Evolutionary conservation across 2,113 vertebrate genomes (phyloP), one percentile per base, ranked within the genome.

Genomic region (Cisticola juncidis): DNA sequence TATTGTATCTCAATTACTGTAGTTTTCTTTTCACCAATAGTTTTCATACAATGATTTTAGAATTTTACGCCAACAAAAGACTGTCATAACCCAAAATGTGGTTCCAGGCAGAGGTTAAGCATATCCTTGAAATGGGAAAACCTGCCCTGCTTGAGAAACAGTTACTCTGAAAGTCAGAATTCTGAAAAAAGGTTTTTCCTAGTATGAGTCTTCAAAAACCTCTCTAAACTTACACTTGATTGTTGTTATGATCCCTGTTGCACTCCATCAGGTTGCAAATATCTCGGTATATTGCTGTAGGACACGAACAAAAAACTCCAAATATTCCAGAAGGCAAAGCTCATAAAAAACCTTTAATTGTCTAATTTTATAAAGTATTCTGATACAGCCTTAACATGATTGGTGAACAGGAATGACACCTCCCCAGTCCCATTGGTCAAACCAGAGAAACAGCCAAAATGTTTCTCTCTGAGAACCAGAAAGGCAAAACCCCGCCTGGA

Each of bases 1-100:
- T 5, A 7, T 20, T 77, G 21, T 64, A 36, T 35, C 26, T 62
- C 42, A 66, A 6, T 40, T 66, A 53, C 16, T 0, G 0, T 57
- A 64, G 47, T 12, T 88, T 82, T 11, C 12, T 90, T 88, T 88
- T 61, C n/a, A 84, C 11, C 29, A 50, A 28, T 7, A 44, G 14
- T 58, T 62, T 95, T 79, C 38, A 62, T 21, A 15, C 17, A 84
- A 40, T 44, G 17, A 20, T 45, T 70, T 8, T 44, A 92, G 45
- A 42, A 60, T 36, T 73, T 64, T 35, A 28, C 0, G 3, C 29
- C 61, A 57, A 53, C n/a, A 74, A 57, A 88, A 92, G 54, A 36
- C 14, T 54, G 48, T 71, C 12, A 6, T 35, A 31, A 86, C 60
- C 12, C 44, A 53, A 83, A 78, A 12, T 47, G 36, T 60, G 8